A percentile compares a stretch with the other conserved stretches of the same genome.
Evolutionary conservation across 92 coral and sea anemone genomes (phyloP).

Genomic region (Palythoa grandis): DNA sequence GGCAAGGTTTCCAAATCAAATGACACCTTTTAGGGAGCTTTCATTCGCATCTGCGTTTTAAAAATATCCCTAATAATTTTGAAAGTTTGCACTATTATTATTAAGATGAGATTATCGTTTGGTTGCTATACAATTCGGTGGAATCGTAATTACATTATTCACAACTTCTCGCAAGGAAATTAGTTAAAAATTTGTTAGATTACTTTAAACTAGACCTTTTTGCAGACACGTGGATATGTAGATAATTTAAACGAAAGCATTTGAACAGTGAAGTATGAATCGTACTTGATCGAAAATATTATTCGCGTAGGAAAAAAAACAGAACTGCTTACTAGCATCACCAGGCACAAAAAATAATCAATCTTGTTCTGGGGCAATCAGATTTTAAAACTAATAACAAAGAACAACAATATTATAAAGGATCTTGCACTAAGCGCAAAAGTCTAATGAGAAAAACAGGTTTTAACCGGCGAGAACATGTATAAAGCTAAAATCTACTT

Average conservation of each 20-base stretch:
- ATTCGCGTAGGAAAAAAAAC: neutral
- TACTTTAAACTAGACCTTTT: neutral
- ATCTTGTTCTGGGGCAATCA: neutral
- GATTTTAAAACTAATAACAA: constrained; percentile 2
- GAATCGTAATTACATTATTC: constrained; percentile 10
- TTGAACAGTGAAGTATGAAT: neutral
- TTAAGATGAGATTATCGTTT: neutral
- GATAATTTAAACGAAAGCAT: neutral
- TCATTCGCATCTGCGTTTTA: neutral
- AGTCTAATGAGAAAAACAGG: constrained; percentile 8
- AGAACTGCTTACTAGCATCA: neutral
- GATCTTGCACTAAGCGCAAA: neutral
- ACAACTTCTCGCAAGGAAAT: neutral
- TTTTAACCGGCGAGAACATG: neutral
- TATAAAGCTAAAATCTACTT: neutral
- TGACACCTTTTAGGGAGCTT: neutral
- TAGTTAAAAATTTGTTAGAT: neutral
- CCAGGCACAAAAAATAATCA: neutral
- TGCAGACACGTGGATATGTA: neutral
- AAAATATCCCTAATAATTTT: constrained; percentile 12
- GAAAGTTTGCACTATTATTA: constrained; percentile 34
- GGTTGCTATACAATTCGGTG: constrained; percentile 15
- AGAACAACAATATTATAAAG: neutral
- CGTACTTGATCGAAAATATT: neutral
- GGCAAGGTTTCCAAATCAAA: neutral